phyloP scores from a whole-genome alignment of 2,113 vertebrate species.

The Atherinomorus stipes region DNA sequence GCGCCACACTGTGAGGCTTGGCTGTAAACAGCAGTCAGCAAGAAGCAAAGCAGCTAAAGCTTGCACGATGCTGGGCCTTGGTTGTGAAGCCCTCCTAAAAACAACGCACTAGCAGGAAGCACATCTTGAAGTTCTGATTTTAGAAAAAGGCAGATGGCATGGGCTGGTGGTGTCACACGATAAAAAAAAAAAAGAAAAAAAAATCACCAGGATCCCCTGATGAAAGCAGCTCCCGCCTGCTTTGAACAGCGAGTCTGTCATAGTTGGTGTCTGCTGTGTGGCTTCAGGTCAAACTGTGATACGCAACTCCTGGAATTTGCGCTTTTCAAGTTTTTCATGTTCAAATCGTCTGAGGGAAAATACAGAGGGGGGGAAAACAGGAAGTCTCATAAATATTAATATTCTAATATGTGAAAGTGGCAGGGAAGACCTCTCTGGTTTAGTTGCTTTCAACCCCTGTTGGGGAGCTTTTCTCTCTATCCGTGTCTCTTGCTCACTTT shows the following conservation, averaged over 20 bases:
- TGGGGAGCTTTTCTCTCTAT: conserved; percentile 52
- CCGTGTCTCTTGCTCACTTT: conserved; percentile 18
- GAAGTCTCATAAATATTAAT: conserved; percentile 84
- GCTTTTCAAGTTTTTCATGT: conserved; percentile 81
- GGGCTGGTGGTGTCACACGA: conserved; percentile 78
- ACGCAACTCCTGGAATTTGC: conserved; percentile 78
- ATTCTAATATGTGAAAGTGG: conserved; percentile 75
- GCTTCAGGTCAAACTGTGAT: conserved; percentile 81
- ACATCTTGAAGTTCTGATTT: conserved; percentile 76
- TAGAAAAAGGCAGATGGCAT: conserved; percentile 84
- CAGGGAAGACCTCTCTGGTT: conserved; percentile 76
- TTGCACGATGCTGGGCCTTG: conserved; percentile 62
- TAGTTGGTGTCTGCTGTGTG: conserved; percentile 79
- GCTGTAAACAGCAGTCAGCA: conserved; percentile 77
- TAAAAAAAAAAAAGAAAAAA: conserved; percentile 57
- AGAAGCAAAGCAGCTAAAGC: conserved; percentile 61
- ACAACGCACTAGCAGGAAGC: conserved; percentile 63
- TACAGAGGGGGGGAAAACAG: conserved; percentile 53
- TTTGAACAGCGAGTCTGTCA: conserved; percentile 84
- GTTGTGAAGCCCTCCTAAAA: conserved; percentile 75
- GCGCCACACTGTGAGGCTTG: conserved; percentile 64
- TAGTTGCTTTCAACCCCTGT: conserved; percentile 68
- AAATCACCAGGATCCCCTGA: conserved; percentile 74
- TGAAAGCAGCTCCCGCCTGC: conserved; percentile 80
- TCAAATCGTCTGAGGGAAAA: conserved; percentile 68